phyloP scores from a whole-genome alignment of 2,797 vertebrate genomes.

The Trachurus trachurus region DNA sequence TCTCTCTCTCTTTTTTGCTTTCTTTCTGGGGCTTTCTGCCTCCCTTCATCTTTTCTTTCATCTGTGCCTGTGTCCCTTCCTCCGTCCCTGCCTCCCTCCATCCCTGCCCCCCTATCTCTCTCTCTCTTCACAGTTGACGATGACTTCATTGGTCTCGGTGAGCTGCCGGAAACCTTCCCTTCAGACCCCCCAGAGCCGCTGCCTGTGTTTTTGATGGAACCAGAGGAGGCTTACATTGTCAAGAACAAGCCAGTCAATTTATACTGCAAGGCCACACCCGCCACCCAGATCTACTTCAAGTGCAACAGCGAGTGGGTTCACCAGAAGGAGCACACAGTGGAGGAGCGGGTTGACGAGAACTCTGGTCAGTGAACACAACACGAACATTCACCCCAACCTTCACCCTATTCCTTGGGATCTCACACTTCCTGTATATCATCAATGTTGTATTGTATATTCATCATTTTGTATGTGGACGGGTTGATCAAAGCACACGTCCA shows the following conservation, averaged over 20 bases:
- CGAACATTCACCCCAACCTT: background rate
- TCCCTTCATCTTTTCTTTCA: conserved; percentile 10
- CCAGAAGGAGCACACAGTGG: conserved; percentile 97
- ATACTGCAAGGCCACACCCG: conserved; percentile 97
- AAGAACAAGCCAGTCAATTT: conserved; percentile 98
- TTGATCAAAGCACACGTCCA: background rate
- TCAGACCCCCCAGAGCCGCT: conserved; percentile 97
- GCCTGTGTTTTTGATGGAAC: conserved; percentile 96
- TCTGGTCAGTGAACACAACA: conserved; percentile 88
- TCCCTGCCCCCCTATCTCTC: background rate
- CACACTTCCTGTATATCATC: background rate
- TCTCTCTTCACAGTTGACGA: conserved; percentile 87
- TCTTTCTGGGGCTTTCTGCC: conserved; percentile 21
- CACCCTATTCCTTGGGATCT: background rate
- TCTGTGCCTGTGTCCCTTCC: conserved; percentile 11
- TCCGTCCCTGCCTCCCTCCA: no score
- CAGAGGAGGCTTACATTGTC: conserved; percentile 97
- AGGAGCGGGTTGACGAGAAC: conserved; percentile 96
- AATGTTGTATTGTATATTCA: no score
- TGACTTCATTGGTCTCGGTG: conserved; percentile 95
- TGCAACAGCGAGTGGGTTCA: conserved; percentile 99
- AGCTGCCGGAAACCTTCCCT: conserved; percentile 97
- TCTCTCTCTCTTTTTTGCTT: conserved; percentile 9
- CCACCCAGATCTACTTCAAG: conserved; percentile 99
- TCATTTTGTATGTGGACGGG: background rate